Conservation (phyloP, 1,140 invertebrate species). For the Drosophila funebris region DNA sequence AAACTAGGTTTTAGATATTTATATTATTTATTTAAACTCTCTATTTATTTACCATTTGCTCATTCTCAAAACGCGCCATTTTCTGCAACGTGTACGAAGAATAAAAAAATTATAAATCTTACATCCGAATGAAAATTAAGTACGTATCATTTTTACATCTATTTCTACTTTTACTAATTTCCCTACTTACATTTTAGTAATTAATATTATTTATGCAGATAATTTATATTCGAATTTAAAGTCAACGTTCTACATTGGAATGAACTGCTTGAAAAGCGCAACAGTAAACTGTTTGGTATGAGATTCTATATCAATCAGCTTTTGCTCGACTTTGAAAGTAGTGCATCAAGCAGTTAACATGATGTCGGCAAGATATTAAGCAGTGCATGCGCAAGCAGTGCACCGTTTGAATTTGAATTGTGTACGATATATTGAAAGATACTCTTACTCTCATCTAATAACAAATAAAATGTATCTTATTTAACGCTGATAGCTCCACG, state of each 20-base stretch:
- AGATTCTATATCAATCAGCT: neutral
- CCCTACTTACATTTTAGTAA: no score
- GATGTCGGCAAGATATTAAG: neutral
- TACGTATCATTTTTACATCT: neutral
- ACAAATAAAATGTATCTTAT: no score
- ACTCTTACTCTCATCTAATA: no score
- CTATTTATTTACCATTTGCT: slow-evolving; percentile 62
- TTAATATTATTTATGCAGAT: no score
- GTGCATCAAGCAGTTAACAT: neutral
- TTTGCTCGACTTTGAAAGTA: neutral
- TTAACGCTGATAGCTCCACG: no score
- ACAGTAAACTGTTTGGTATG: neutral
- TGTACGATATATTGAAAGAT: no score
- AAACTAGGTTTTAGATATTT: slow-evolving; percentile 70
- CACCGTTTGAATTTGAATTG: neutral
- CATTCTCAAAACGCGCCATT: slow-evolving; percentile 38
- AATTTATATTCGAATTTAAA: neutral
- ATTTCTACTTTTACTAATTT: no score
- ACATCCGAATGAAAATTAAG: neutral
- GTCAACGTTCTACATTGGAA: neutral
- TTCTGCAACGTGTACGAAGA: slow-evolving; percentile 8
- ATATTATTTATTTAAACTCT: slow-evolving; percentile 76
- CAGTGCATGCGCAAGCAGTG: neutral
- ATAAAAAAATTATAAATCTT: slow-evolving; percentile 14
- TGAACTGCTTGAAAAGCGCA: neutral